Conservation (phyloP, 2,797 vertebrate genomes). For the Siniperca undulata region DNA sequence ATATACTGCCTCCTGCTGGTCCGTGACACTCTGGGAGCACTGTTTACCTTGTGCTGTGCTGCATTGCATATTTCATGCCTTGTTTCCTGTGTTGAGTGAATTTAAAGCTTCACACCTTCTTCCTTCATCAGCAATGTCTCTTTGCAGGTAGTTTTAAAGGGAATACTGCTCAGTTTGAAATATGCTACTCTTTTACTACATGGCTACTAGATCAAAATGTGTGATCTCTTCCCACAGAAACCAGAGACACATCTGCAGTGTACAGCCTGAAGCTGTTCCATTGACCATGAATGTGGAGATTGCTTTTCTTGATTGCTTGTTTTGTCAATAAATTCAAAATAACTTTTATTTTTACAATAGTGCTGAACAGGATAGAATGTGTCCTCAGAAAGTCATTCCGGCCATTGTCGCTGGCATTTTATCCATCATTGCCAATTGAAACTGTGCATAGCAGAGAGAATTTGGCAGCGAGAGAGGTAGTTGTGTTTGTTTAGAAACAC, state of each 20-base stretch:
- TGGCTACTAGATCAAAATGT: conserved; percentile 36
- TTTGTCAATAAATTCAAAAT: conserved; percentile 58
- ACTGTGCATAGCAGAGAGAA: conserved; percentile 3
- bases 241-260: conserved; percentile 1
- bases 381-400: conserved; percentile 15
- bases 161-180: conserved; percentile 16
- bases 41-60: conserved; percentile 20
- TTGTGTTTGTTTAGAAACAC: conserved; percentile 52
- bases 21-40: background rate
- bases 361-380: conserved; percentile 34
- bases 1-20: conserved; percentile 77
- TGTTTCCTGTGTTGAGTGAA: conserved; percentile 18
- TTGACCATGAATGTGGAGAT: conserved; percentile 26
- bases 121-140: conserved; percentile 1
- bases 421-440: conserved; percentile 31
- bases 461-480: conserved; percentile 27
- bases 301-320: conserved; percentile 38
- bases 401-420: conserved; percentile 13
- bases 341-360: conserved; percentile 13
- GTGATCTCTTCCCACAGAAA: conserved; percentile 26
- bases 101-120: conserved; percentile 21
- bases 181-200: conserved; percentile 10
- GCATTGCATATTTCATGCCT: conserved; percentile 20
- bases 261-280: conserved; percentile 34
- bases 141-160: conserved; percentile 25